Evolutionary conservation across 2,113 vertebrate genomes (phyloP).

Genomic region (Microtus pennsylvanicus): DNA sequence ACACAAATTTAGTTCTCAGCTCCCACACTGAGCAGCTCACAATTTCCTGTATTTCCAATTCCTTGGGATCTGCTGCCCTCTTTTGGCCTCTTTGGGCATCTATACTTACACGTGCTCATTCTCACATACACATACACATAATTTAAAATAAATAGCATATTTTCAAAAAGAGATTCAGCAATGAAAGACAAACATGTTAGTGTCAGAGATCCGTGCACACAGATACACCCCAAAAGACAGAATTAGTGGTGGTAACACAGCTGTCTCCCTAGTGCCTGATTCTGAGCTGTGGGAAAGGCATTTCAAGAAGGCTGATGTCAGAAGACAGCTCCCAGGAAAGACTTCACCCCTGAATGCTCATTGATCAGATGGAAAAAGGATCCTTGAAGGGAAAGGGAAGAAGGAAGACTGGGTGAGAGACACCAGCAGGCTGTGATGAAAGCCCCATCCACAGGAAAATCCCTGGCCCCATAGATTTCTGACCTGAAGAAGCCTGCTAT

Average conservation of each 20-base stretch:
- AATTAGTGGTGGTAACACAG: too few species aligned
- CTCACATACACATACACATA: neutral
- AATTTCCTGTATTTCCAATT: neutral
- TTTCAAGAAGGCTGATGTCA: neutral
- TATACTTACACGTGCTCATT: neutral
- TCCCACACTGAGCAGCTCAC: neutral
- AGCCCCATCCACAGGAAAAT: neutral
- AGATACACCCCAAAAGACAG: neutral
- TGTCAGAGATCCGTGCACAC: neutral
- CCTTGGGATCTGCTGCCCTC: neutral
- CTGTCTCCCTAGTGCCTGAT: neutral
- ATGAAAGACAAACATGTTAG: neutral
- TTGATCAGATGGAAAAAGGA: neutral
- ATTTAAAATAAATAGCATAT: neutral
- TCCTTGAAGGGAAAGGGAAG: neutral
- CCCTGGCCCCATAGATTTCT: neutral
- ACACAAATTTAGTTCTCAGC: neutral
- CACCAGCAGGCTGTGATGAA: accelerated
- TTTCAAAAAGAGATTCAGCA: neutral
- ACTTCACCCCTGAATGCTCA: too few species aligned
- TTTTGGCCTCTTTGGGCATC: neutral
- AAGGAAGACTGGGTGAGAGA: neutral
- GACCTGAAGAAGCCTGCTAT: neutral
- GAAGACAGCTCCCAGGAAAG: neutral
- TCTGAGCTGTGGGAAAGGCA: neutral